phyloP scores from a whole-genome alignment of 1,140 invertebrate species.

The Proctacanthus coquilletti region DNA sequence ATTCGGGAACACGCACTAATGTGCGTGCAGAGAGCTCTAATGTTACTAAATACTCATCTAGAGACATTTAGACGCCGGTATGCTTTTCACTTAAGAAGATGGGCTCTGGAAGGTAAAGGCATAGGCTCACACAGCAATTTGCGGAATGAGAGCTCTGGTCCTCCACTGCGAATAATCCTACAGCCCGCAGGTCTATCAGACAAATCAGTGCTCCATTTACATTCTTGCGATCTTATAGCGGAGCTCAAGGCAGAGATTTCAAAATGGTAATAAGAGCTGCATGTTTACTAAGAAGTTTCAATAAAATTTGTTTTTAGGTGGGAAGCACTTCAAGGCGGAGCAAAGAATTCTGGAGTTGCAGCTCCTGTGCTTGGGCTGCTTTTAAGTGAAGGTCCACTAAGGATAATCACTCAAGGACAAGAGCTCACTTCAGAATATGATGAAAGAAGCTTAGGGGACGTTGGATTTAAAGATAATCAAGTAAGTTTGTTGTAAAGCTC shows the following conservation, averaged over 20 bases:
- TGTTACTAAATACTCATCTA: constrained; percentile 78
- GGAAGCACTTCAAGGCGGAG: constrained; percentile 22
- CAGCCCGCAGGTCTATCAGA: constrained; percentile 74
- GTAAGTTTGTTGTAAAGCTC: background rate
- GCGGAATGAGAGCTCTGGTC: constrained; percentile 31
- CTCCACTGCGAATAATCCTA: constrained; percentile 55
- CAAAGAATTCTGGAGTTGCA: constrained; percentile 12
- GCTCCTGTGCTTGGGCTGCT: constrained; percentile 39
- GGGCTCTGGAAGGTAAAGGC: constrained; percentile 66
- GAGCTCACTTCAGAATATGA: constrained; percentile 87
- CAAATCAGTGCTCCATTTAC: constrained; percentile 56
- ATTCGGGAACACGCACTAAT: constrained; percentile 56
- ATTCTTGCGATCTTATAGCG: constrained; percentile 69
- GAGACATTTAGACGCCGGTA: constrained; percentile 79
- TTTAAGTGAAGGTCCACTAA: constrained; percentile 63
- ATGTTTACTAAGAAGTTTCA: constrained; percentile 2
- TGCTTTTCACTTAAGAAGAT: constrained; percentile 69
- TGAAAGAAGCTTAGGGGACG: constrained; percentile 73
- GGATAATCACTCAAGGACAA: constrained; percentile 87
- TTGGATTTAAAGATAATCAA: constrained; percentile 80
- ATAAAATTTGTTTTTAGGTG: constrained; percentile 10
- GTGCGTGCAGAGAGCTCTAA: constrained; percentile 74
- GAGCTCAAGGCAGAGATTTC: constrained; percentile 84
- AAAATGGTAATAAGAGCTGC: constrained; percentile 53
- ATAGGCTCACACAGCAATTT: constrained; percentile 56